phyloP scores from a whole-genome alignment of 2,113 vertebrate species.

The Eurystomus gularis region DNA sequence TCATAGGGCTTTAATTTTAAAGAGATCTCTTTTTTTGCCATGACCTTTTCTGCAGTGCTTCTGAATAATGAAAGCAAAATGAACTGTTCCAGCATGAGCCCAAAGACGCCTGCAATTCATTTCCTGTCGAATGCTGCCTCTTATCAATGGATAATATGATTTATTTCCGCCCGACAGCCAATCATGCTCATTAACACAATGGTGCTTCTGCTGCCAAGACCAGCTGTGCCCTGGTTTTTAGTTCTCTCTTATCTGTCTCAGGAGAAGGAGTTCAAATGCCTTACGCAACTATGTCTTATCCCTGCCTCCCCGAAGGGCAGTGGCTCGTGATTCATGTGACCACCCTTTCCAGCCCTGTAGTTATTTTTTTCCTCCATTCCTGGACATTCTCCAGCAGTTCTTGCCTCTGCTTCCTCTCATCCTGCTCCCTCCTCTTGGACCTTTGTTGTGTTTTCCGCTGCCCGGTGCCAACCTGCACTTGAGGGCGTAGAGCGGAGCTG shows the following conservation, averaged over 20 bases:
- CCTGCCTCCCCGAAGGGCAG: neutral
- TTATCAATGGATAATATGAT: neutral
- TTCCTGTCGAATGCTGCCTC: neutral
- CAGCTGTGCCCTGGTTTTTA: neutral
- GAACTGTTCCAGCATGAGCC: neutral
- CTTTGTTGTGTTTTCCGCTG: neutral
- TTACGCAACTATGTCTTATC: neutral
- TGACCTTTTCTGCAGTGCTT: neutral
- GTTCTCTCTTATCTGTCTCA: neutral
- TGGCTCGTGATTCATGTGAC: neutral
- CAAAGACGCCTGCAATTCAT: neutral
- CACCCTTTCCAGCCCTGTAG: neutral
- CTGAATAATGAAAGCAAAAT: neutral
- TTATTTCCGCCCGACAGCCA: neutral
- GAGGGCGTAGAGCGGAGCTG: neutral
- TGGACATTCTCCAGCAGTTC: neutral
- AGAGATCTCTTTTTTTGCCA: neutral
- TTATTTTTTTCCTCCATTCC: neutral
- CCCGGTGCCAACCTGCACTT: neutral
- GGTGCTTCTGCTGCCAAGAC: neutral
- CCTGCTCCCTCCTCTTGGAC: neutral
- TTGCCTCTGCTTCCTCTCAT: neutral
- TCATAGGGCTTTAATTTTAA: slow-evolving; percentile 12
- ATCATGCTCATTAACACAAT: neutral
- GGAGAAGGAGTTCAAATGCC: neutral